Conservation (phyloP, 2,797 vertebrate genomes). For the Falco peregrinus region DNA sequence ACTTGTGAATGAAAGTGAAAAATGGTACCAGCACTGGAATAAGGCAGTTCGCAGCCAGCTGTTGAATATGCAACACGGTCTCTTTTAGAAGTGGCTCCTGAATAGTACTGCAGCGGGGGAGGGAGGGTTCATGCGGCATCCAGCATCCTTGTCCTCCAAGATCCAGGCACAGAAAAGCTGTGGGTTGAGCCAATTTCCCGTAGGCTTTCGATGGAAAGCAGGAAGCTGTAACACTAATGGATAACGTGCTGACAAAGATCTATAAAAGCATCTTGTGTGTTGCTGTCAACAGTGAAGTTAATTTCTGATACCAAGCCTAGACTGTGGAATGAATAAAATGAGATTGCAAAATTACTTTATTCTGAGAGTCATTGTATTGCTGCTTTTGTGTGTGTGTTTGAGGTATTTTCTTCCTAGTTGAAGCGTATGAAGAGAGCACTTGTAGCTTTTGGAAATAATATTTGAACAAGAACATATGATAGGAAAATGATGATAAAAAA, state of each 20-base stretch:
- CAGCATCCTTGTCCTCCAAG: not conserved
- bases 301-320: not conserved
- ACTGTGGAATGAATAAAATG: not conserved
- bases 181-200: not conserved
- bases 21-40: not conserved
- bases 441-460: not conserved
- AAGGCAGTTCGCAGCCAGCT: not conserved
- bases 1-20: not conserved
- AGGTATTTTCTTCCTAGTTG: not conserved
- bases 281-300: not conserved
- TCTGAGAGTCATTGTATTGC: not conserved
- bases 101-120: not conserved
- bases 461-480: not conserved
- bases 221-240: not conserved
- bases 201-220: not conserved
- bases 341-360: not conserved
- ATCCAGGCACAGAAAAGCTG: not conserved
- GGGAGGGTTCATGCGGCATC: not conserved
- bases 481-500: not conserved
- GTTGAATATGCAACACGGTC: not conserved
- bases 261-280: not conserved
- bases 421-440: not conserved
- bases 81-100: not conserved
- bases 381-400: not conserved
- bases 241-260: not conserved